Percentiles rank a stretch among this genome's conserved stretches.
phyloP scores from a whole-genome alignment of 2,113 vertebrate genomes.

The Ivindomyrus marchei region DNA sequence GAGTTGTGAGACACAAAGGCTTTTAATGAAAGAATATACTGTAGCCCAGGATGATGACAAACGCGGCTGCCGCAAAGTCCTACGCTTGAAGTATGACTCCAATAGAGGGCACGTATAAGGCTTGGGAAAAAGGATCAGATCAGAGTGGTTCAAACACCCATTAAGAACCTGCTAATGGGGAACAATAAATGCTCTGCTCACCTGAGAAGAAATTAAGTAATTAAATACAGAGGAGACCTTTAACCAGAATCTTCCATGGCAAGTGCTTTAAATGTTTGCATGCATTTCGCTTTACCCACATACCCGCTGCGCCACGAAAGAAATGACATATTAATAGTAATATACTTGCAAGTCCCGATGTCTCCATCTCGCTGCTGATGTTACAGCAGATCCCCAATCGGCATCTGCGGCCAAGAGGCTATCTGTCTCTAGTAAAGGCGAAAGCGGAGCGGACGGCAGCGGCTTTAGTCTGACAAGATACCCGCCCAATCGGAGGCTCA shows the following conservation, averaged over 20 bases:
- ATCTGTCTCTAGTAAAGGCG: slow-evolving; percentile 38
- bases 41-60: background rate
- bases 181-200: background rate
- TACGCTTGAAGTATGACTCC: slow-evolving; percentile 5
- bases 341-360: slow-evolving; percentile 41
- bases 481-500: slow-evolving; percentile 50
- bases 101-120: slow-evolving; percentile 1
- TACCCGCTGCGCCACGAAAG: background rate
- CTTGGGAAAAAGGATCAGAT: background rate
- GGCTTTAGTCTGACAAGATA: slow-evolving; percentile 32
- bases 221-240: background rate
- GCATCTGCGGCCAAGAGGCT: slow-evolving; percentile 45
- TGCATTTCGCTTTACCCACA: background rate
- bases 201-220: background rate
- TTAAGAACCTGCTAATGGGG: too few species aligned
- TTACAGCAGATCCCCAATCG: slow-evolving; percentile 41
- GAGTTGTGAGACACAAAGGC: background rate
- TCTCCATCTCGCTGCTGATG: slow-evolving; percentile 54
- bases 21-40: background rate
- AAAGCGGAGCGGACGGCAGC: slow-evolving; percentile 39
- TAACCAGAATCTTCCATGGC: background rate
- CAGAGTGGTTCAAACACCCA: background rate
- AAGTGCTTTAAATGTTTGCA: background rate
- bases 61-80: slow-evolving; percentile 16
- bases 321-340: background rate